Conservation (phyloP, 2,888 invertebrate genomes). For the Leptogaster cylindrica region DNA sequence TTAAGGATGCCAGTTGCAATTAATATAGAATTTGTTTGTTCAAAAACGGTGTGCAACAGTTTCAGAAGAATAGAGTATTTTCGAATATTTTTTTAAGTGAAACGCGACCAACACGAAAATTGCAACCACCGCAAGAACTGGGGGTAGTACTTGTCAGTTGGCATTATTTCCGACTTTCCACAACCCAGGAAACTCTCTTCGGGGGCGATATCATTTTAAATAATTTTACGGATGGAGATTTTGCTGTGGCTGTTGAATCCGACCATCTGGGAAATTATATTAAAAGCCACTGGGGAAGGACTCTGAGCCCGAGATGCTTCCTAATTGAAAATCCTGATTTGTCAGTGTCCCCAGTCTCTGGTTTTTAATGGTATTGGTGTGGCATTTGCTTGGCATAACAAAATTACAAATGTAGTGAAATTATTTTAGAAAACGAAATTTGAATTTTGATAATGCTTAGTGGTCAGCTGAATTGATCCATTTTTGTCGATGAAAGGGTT, state of each 20-base stretch:
- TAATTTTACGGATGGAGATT: background rate
- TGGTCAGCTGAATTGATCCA: too few species aligned
- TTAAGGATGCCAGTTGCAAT: too few species aligned
- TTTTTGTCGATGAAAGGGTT: too few species aligned
- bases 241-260: background rate
- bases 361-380: background rate
- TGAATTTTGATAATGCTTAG: too few species aligned
- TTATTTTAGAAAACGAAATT: too few species aligned
- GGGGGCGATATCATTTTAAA: background rate
- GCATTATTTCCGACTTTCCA: background rate
- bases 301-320: background rate
- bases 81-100: too few species aligned
- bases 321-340: background rate
- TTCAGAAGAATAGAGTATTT: too few species aligned
- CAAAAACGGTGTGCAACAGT: too few species aligned
- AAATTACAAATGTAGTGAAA: too few species aligned
- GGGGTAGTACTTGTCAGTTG: background rate
- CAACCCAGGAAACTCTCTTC: background rate
- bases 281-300: slow-evolving; percentile 1
- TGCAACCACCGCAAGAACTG: background rate
- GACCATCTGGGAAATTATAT: slow-evolving; percentile 8
- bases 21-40: too few species aligned
- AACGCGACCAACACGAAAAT: background rate
- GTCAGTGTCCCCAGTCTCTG: background rate
- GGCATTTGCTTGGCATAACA: background rate